Conservation (phyloP, 2,113 vertebrate genomes). For the Seriola dumerili region DNA sequence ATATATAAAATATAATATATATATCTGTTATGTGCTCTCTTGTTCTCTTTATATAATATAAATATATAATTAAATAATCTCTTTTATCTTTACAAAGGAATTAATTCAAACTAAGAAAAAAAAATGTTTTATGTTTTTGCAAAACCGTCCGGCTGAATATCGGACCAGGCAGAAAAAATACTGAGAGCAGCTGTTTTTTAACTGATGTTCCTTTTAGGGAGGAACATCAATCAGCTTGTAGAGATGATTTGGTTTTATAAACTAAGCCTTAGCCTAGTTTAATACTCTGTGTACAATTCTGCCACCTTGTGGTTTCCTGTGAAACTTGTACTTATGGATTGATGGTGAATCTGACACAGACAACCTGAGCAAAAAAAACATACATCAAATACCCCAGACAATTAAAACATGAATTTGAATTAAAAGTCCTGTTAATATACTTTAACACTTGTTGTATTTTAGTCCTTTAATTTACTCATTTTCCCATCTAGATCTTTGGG, state of each 20-base stretch:
- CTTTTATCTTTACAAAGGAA: background rate
- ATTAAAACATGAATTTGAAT: background rate
- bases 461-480: background rate
- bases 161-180: background rate
- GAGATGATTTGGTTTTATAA: slow-evolving; percentile 26
- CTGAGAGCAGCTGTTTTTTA: background rate
- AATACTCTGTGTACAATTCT: slow-evolving; percentile 35
- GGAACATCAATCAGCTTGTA: background rate
- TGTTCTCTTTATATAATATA: background rate
- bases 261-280: background rate
- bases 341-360: too few species aligned
- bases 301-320: slow-evolving; percentile 64
- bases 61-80: background rate
- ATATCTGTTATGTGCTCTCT: background rate
- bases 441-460: background rate
- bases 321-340: background rate
- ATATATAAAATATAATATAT: background rate
- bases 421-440: background rate
- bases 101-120: background rate
- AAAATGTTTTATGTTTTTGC: background rate
- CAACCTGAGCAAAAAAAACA: background rate
- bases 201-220: background rate
- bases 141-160: background rate
- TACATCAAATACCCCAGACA: background rate
- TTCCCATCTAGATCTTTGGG: too few species aligned